phyloP scores from a whole-genome alignment of 2,797 vertebrate genomes.

The Typhlichthys subterraneus region DNA sequence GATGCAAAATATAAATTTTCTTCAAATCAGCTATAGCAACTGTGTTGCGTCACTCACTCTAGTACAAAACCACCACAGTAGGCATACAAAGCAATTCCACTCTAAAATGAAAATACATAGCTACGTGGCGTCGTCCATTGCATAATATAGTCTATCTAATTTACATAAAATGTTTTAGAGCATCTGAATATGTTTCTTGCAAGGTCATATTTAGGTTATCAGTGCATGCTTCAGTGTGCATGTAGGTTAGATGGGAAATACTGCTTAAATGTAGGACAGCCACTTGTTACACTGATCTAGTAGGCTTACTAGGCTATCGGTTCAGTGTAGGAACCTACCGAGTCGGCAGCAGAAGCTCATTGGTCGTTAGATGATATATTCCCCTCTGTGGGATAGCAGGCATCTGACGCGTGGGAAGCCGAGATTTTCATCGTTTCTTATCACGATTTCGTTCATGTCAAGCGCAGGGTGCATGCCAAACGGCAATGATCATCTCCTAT shows the following conservation, averaged over 20 bases:
- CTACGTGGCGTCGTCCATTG: neutral
- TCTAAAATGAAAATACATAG: neutral
- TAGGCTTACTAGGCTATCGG: too few species aligned
- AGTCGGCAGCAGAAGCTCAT: conserved; percentile 16
- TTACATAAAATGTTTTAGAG: too few species aligned
- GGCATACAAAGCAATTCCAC: too few species aligned
- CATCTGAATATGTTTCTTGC: neutral
- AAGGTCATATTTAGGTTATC: neutral
- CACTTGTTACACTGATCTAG: neutral
- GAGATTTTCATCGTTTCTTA: conserved; percentile 26
- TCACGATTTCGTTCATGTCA: conserved; percentile 11
- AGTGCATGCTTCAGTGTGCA: too few species aligned
- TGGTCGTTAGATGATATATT: conserved; percentile 20
- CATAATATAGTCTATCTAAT: too few species aligned
- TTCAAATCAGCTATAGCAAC: neutral
- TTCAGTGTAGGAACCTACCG: conserved; percentile 16
- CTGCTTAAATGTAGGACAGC: conserved; percentile 1
- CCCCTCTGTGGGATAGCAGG: conserved; percentile 32
- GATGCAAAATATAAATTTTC: neutral
- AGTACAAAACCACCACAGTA: too few species aligned
- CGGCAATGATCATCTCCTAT: conserved; percentile 2
- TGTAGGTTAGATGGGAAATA: neutral
- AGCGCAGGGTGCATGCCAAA: neutral
- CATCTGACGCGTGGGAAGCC: conserved; percentile 48
- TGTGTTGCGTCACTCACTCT: neutral